Evolutionary conservation across 2,797 vertebrate genomes (phyloP).

Genomic region (Hyperoplus immaculatus): DNA sequence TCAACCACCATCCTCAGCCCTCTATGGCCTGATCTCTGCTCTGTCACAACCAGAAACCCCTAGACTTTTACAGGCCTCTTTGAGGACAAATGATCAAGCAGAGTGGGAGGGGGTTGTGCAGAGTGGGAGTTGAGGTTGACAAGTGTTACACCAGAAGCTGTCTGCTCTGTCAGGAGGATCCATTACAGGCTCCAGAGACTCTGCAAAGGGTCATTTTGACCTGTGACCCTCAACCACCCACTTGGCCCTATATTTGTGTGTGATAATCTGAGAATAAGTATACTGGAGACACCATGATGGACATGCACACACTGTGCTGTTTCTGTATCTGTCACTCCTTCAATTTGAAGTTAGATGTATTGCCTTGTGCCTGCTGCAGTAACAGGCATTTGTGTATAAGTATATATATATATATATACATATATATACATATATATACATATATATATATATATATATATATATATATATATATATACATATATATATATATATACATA

Average conservation of each 20-base stretch:
- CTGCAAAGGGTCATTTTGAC: constrained; percentile 47
- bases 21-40: neutral
- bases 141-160: constrained; percentile 28
- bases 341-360: too few relatives aligned
- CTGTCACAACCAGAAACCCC: neutral
- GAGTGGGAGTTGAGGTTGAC: constrained; percentile 27
- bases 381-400: too few relatives aligned
- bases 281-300: constrained; percentile 28
- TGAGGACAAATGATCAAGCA: constrained; percentile 18
- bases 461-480: too few relatives aligned
- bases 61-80: constrained; percentile 12
- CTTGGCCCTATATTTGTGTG: constrained; percentile 38
- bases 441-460: too few relatives aligned
- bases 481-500: too few relatives aligned
- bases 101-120: neutral
- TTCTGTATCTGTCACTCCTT: constrained; percentile 6
- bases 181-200: constrained; percentile 59
- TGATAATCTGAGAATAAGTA: constrained; percentile 42
- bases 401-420: too few relatives aligned
- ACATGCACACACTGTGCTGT: constrained; percentile 8
- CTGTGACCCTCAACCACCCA: constrained; percentile 38
- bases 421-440: too few relatives aligned
- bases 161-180: constrained; percentile 32
- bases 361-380: neutral
- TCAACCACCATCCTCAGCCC: neutral